Evolutionary conservation across 2,888 invertebrate species (phyloP).

Genomic region (Dolichomitus sp.): DNA sequence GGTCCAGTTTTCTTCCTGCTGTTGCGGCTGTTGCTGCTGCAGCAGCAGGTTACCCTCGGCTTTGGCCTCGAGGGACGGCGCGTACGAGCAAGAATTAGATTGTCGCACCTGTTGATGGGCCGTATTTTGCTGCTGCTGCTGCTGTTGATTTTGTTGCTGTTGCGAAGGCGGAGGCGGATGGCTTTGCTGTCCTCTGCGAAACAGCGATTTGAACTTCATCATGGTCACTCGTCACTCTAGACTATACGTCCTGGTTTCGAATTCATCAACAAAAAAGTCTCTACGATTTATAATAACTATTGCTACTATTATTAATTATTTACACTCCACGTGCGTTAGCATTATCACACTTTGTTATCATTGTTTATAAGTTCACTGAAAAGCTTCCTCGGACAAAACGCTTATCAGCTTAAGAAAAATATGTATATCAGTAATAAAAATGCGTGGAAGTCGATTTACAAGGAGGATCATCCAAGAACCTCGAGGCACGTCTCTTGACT

Average conservation of each 20-base stretch:
- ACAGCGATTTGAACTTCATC: slow-evolving; percentile 97
- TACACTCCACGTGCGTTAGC: slow-evolving; percentile 4
- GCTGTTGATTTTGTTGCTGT: slow-evolving; percentile 84
- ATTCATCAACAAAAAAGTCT: slow-evolving; percentile 47
- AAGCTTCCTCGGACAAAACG: not conserved
- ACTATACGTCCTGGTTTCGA: slow-evolving; percentile 67
- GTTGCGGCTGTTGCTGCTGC: slow-evolving; percentile 46
- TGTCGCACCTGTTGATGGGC: slow-evolving; percentile 75
- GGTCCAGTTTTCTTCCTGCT: slow-evolving; percentile 70
- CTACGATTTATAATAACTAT: slow-evolving; percentile 40
- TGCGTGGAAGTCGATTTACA: not conserved
- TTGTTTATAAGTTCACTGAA: not conserved
- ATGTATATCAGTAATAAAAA: not conserved
- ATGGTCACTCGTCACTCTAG: slow-evolving; percentile 88
- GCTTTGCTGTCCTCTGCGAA: slow-evolving; percentile 93
- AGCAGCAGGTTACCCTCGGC: slow-evolving; percentile 61
- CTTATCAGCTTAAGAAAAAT: too few species aligned
- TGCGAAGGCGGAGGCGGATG: slow-evolving; percentile 78
- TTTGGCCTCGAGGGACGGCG: slow-evolving; percentile 68
- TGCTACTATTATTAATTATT: slow-evolving; percentile 28
- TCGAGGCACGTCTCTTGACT: slow-evolving; percentile 30
- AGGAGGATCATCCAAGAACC: slow-evolving; percentile 34
- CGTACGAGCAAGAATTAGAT: slow-evolving; percentile 67
- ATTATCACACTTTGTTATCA: slow-evolving; percentile 2
- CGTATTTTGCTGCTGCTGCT: slow-evolving; percentile 74